Conservation (phyloP, 2,797 vertebrate genomes). For the Tympanoctomys barrerae region DNA sequence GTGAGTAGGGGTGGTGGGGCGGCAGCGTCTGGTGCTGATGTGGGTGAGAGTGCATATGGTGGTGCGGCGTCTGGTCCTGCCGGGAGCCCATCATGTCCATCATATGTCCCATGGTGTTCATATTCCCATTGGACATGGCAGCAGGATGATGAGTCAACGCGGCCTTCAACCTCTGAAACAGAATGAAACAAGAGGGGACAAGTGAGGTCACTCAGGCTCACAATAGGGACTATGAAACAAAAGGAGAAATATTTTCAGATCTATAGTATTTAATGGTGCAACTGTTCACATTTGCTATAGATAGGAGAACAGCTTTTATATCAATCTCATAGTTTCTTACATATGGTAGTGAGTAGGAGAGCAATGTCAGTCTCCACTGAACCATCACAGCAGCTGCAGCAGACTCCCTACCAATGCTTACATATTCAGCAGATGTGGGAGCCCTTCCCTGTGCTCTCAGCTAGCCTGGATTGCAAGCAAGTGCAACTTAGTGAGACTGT, state of each 20-base stretch:
- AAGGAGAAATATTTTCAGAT: background rate
- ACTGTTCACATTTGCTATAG: background rate
- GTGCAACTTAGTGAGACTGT: background rate
- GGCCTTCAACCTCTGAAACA: constrained; percentile 97
- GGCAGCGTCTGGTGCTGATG: constrained; percentile 96
- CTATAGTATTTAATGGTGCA: background rate
- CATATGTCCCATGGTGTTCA: constrained; percentile 99
- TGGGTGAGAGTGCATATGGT: constrained; percentile 96
- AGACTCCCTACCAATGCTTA: background rate
- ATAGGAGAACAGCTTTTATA: background rate
- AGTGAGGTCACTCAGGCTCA: constrained; percentile 33
- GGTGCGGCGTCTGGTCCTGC: constrained; percentile 94
- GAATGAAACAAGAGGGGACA: constrained; percentile 72
- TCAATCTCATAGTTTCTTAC: constrained; percentile 18
- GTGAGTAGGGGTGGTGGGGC: constrained; percentile 95
- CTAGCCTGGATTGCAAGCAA: background rate
- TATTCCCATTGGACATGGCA: constrained; percentile 96
- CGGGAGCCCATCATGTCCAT: constrained; percentile 99
- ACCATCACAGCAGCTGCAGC: background rate
- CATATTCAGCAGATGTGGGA: background rate
- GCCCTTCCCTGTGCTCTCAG: background rate
- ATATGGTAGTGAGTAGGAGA: background rate
- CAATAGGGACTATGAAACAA: constrained; percentile 23
- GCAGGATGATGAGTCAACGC: constrained; percentile 97
- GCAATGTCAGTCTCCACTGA: background rate